Conservation (phyloP, 2,888 invertebrate species). For the Brenthis ino region DNA sequence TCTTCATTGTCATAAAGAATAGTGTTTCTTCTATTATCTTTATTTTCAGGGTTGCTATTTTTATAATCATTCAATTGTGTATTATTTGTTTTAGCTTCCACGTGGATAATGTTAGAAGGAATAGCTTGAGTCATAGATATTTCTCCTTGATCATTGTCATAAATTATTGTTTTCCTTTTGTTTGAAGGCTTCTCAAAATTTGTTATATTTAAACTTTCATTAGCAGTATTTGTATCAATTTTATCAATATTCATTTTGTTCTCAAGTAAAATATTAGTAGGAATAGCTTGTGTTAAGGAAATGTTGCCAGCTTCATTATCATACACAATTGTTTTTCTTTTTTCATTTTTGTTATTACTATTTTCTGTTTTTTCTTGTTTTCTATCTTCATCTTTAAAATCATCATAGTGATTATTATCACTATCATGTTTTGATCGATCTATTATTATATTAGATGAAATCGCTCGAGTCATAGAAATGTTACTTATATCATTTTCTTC, state of each 20-base stretch:
- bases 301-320: slow-evolving; percentile 45
- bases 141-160: slow-evolving; percentile 39
- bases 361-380: slow-evolving; percentile 18
- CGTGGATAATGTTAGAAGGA: slow-evolving; percentile 38
- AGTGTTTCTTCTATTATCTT: slow-evolving; percentile 39
- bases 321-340: slow-evolving; percentile 46
- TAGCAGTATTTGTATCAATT: neutral
- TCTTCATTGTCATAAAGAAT: slow-evolving; percentile 40
- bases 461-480: slow-evolving; percentile 24
- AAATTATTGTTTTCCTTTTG: slow-evolving; percentile 27
- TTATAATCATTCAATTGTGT: neutral
- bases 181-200: neutral
- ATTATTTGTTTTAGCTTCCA: slow-evolving; percentile 4
- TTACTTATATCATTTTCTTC: slow-evolving; percentile 22
- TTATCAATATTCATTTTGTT: slow-evolving; percentile 1
- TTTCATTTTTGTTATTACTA: slow-evolving; percentile 31
- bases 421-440: slow-evolving; percentile 19
- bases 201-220: neutral
- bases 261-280: slow-evolving; percentile 31
- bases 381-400: slow-evolving; percentile 12
- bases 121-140: slow-evolving; percentile 41
- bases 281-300: slow-evolving; percentile 48
- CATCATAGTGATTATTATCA: neutral
- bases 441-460: slow-evolving; percentile 28
- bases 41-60: slow-evolving; percentile 1